Base-by-base conservation (phyloP, 2,797 vertebrate genomes). In the Chloroceryle inda region DNA sequence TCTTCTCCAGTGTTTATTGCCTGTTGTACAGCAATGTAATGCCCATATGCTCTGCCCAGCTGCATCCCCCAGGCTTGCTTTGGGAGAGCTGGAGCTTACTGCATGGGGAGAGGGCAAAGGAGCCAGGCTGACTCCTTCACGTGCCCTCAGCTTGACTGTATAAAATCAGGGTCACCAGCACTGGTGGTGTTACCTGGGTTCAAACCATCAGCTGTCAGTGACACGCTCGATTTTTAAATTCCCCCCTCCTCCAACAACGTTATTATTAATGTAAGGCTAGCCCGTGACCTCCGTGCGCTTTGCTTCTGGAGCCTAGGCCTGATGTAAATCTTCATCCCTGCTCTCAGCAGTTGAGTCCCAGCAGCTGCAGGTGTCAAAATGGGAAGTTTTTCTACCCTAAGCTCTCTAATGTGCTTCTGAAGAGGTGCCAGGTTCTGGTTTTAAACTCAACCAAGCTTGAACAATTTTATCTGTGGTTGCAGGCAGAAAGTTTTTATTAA, bases 401-500 rank as follows among this genome's bases (percentile, higher is more conserved):
- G 20, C 55, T 71, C 62, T 44, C 35, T 37, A 73, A 55, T 11
- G 0, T 69, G 94, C 67, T 92, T n/a, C 77, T 89, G 85, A 92
- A 83, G 83, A 27, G 52, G 53, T 93, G 92, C 87, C 71, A 90
- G 67, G 37, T 92, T 95, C 61, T 86, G 62, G 72, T 77, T 96
- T 94, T 81, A 90, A 93, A 77, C 50, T 53, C 67, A 81, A 67
- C 67, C 93, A 89, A 76, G 91, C 92, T 27, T 92, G 91, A 96
- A 71, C 5, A n/a, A 86, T 93, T 95, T 86, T 94, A 76, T 74
- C 92, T 92, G 83, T 59, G 64, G 29, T 79, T 84, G 83, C 72
- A 95, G 84, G 64, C 74, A 85, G 88, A 76, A 74, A 31, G 76
- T 24, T 94, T 93, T 89, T 90, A 69, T 94, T 97, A 92, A 95